Evolutionary conservation across 1,140 invertebrate species (phyloP).

Genomic region (Calycopis cecrops): DNA sequence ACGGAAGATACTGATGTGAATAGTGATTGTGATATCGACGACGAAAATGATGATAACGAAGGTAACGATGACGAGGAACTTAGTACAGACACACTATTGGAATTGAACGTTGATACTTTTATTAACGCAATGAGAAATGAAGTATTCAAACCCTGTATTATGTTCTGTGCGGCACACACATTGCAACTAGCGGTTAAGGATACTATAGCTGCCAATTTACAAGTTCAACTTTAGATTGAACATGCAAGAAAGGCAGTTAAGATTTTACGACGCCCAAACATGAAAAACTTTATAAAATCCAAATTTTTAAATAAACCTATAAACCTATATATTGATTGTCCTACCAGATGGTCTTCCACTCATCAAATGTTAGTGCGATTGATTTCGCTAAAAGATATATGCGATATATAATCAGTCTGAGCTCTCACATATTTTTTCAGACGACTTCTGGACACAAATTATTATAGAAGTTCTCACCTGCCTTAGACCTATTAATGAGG

Average conservation of each 20-base stretch:
- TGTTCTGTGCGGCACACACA: conserved; percentile 11
- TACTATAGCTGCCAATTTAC: background rate
- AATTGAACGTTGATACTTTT: background rate
- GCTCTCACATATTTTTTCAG: background rate
- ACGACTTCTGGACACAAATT: background rate
- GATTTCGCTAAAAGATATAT: background rate
- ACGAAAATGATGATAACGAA: conserved; percentile 8
- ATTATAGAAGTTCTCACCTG: background rate
- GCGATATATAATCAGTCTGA: background rate
- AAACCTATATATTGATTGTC: conserved; percentile 8
- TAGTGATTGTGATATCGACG: background rate
- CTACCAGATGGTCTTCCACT: conserved; percentile 9
- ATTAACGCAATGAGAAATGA: conserved; percentile 2
- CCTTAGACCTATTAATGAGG: background rate
- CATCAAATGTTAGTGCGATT: conserved; percentile 4
- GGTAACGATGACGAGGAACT: background rate
- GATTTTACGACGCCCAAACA: background rate
- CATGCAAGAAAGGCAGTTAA: background rate
- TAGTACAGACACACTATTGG: background rate
- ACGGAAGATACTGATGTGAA: background rate
- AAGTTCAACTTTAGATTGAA: background rate
- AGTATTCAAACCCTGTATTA: background rate
- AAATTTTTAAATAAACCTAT: background rate
- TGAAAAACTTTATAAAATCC: background rate
- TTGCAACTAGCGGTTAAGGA: conserved; percentile 12